Evolutionary conservation across 2,113 vertebrate species (phyloP).

Genomic region (Tragelaphus scriptus): DNA sequence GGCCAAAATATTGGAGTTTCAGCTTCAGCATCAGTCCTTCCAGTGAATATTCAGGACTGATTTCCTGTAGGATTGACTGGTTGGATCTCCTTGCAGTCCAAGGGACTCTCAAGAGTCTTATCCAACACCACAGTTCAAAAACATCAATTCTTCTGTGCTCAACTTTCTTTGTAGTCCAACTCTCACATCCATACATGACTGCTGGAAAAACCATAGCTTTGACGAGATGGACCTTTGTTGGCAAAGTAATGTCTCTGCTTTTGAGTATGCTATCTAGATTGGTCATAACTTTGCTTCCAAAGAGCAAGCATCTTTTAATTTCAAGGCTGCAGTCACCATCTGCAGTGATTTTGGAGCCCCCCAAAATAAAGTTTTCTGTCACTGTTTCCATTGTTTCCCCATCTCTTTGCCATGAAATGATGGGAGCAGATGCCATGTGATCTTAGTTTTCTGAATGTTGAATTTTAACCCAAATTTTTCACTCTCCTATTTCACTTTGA

Average conservation of each 20-base stretch:
- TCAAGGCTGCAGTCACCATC: not conserved
- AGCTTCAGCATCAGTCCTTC: not conserved
- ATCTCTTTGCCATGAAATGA: not conserved
- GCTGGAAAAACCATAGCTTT: not conserved
- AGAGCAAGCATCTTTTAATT: not conserved
- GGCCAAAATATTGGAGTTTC: not conserved
- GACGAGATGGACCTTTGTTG: not conserved
- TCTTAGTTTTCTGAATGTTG: not conserved
- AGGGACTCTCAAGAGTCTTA: not conserved
- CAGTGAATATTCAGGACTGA: not conserved
- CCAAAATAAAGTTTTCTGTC: not conserved
- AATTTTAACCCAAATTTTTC: not conserved
- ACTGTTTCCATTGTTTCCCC: not conserved
- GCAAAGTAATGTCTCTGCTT: not conserved
- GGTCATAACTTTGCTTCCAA: not conserved
- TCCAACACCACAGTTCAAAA: not conserved
- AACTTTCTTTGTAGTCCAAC: not conserved
- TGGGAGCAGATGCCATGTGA: not conserved
- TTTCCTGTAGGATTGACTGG: not conserved
- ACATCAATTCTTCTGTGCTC: not conserved
- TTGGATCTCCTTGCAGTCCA: not conserved
- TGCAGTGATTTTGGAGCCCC: not conserved
- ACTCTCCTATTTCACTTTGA: not conserved
- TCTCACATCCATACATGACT: not conserved
- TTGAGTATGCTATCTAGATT: not conserved